Conservation (phyloP, 1,140 invertebrate species). For the Drosophila murphyi region DNA sequence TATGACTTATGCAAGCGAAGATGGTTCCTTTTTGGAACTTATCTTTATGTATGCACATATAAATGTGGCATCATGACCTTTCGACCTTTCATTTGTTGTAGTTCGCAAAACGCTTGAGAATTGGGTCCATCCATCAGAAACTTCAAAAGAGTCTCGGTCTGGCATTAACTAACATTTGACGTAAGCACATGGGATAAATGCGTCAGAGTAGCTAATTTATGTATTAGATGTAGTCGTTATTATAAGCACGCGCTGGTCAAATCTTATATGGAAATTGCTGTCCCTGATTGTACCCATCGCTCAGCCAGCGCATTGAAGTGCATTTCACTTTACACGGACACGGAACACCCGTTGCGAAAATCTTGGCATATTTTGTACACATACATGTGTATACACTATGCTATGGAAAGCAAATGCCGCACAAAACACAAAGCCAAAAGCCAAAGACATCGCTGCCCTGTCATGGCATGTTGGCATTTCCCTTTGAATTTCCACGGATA, state of each 20-base stretch:
- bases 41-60: constrained; percentile 35
- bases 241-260: constrained; percentile 37
- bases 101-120: constrained; percentile 9
- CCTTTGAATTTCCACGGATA: constrained; percentile 28
- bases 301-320: constrained; percentile 28
- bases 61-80: constrained; percentile 12
- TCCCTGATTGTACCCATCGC: constrained; percentile 1
- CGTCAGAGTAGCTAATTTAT: constrained; percentile 49
- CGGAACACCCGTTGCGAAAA: constrained; percentile 39
- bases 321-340: constrained; percentile 44
- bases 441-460: constrained; percentile 21
- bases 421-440: constrained; percentile 17
- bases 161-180: constrained; percentile 44
- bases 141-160: constrained; percentile 64
- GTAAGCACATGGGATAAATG: constrained; percentile 39
- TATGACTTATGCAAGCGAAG: constrained; percentile 38
- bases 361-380: constrained; percentile 30
- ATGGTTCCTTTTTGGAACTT: constrained; percentile 32
- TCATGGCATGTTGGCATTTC: constrained; percentile 42
- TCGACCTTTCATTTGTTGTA: constrained; percentile 17
- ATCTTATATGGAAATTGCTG: constrained; percentile 56
- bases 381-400: constrained; percentile 20
- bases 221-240: constrained; percentile 34
- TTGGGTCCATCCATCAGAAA: constrained; percentile 43
- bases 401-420: constrained; percentile 47